These are phyloP conservation scores for Neodiprion lecontei DNA, from an alignment of 1,140 invertebrate genomes.

Conservation along the genomic window DNA sequence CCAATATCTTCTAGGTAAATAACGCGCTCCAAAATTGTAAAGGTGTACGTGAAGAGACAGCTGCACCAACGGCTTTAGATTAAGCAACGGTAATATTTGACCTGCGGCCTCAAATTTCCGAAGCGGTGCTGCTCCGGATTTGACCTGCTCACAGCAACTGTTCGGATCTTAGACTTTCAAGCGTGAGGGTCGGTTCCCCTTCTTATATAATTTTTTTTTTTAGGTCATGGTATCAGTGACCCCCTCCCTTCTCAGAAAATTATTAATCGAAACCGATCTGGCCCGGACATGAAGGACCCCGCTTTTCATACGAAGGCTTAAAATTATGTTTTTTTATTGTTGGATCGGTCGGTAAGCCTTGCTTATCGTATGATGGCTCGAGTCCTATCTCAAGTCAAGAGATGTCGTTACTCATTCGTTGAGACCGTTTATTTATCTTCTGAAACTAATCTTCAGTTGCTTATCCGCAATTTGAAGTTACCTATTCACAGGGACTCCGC, in stretches of 20 bases:
- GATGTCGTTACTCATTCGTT: too few species aligned
- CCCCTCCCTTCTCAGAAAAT: too few species aligned
- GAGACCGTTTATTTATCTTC: too few species aligned
- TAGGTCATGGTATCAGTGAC: background rate
- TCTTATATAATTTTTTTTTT: constrained; percentile 2
- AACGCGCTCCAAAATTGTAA: constrained; percentile 56
- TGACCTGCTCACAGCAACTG: background rate
- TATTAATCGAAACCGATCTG: too few species aligned
- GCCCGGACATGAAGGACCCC: background rate
- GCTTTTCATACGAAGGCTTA: background rate
- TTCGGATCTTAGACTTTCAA: background rate
- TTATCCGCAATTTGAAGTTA: constrained; percentile 21
- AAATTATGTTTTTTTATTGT: constrained; percentile 34
- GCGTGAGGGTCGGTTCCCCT: background rate
- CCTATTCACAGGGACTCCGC: constrained; percentile 20
- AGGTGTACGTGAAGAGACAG: constrained; percentile 37
- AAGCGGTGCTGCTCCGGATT: background rate
- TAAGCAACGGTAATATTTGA: background rate
- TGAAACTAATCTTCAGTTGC: too few species aligned
- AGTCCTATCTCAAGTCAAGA: too few species aligned
- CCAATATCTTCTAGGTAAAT: constrained; percentile 57
- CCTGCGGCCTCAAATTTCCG: background rate
- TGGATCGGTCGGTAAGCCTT: constrained; percentile 31
- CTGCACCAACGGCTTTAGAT: constrained; percentile 8
- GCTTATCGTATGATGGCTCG: too few species aligned